Evolutionary conservation across 1,140 invertebrate species (phyloP), one percentile per base, ranked within the genome.

Genomic region (Penaeus indicus): DNA sequence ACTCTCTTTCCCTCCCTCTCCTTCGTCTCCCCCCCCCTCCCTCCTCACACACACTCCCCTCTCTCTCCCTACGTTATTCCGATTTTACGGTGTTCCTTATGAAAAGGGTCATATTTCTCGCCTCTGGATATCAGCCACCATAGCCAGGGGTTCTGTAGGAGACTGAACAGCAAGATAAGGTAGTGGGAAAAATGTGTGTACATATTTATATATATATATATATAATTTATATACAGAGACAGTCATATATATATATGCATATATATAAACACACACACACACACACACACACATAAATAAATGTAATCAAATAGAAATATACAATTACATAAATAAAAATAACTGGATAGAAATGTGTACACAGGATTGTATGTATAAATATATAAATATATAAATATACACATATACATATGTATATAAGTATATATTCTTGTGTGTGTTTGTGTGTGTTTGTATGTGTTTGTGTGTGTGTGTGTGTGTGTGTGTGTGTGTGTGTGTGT

Each of bases 221-320:
- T 54, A 79, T 54, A 79, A 79, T 54, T 47, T 54, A 79, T n/a
- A 79, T n/a, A 79, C 38, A 79, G n/a, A 79, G 1, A 79, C 22
- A 79, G 10, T 38, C 22, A 79, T n/a, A 79, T 47, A 47, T 79
- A 79, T 79, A 54, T 47, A 79, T 79, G n/a, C 42, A 79, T 79
- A 79, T 79, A 79, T 79, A 79, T 79, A 79, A 2, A 79, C 32
- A 54, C 47, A 42, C 32, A 47, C 47, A 42, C 5, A 79, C 32
- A 79, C 1, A 79, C 42, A 21, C 21, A 79, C 32, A 79, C 32
- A 79, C 32, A 79, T 42, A 42, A 42, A 42, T 42, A 42, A 42
- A 42, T 7, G 38, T 42, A 42, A 42, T 42, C 38, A 42, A 42
- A 7, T 8, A 78, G 5, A 78, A 27, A 27, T 38, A 38, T 78